These are phyloP conservation scores for Meliscaeva auricollis DNA, from an alignment of 2,888 invertebrate species.

Conservation along the genomic window DNA sequence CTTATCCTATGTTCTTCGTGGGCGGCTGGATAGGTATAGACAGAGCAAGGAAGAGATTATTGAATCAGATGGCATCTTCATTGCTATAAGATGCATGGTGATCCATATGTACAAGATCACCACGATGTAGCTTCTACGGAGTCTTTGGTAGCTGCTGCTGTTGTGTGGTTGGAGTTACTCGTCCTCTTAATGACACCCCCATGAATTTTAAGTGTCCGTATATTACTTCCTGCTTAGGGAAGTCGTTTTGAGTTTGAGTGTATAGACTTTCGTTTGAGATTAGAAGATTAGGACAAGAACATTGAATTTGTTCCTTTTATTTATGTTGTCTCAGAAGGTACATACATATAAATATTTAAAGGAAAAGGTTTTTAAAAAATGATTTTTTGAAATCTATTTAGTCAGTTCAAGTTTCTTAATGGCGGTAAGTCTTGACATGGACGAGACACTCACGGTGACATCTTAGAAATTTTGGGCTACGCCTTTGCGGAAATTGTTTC, in stretches of 20 bases:
- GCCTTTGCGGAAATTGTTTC: no score
- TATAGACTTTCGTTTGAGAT: neutral
- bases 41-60: constrained; percentile 42
- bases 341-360: no score
- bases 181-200: constrained; percentile 57
- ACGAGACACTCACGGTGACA: no score
- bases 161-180: neutral
- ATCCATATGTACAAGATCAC: constrained; percentile 29
- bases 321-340: no score
- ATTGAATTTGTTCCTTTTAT: no score
- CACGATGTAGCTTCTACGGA: constrained; percentile 8
- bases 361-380: no score
- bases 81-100: constrained; percentile 50
- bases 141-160: constrained; percentile 4
- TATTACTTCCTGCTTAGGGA: constrained; percentile 59
- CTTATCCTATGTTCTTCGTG: constrained; percentile 40
- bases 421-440: no score
- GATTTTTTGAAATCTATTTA: no score
- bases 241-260: neutral
- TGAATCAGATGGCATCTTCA: constrained; percentile 72
- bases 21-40: constrained; percentile 43
- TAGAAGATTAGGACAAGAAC: no score
- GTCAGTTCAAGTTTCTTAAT: no score
- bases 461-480: no score
- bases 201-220: constrained; percentile 39